These are phyloP conservation scores for Alectoris magna DNA, from an alignment of 2,797 vertebrate species.

Conservation along the genomic window DNA sequence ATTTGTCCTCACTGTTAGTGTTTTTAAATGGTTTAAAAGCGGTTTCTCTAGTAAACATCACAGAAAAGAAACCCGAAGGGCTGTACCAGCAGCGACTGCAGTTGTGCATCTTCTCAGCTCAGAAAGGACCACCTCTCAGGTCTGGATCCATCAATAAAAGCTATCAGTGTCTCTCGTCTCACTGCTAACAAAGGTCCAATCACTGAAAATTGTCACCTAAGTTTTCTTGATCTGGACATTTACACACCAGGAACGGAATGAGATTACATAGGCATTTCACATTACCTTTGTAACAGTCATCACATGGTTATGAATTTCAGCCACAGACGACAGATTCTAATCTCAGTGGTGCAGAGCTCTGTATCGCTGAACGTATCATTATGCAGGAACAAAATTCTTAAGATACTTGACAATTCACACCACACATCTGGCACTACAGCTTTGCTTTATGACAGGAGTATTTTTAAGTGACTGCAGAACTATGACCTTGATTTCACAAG, in stretches of 20 bases:
- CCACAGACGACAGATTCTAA: conserved; percentile 55
- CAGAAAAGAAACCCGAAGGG: neutral
- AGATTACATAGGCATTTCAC: neutral
- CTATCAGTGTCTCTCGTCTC: neutral
- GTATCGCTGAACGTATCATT: conserved; percentile 8
- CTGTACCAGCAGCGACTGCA: neutral
- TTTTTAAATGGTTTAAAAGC: neutral
- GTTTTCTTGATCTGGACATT: neutral
- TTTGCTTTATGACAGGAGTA: conserved; percentile 10
- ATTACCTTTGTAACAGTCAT: neutral
- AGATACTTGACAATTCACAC: conserved; percentile 7
- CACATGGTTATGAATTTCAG: conserved; percentile 29
- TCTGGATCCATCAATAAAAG: neutral
- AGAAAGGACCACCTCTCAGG: neutral
- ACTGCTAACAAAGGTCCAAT: conserved; percentile 15
- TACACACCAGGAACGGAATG: conserved; percentile 7
- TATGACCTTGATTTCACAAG: conserved; percentile 59
- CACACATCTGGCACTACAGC: conserved; percentile 42
- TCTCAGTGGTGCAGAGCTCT: conserved; percentile 50
- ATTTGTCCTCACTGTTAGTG: neutral
- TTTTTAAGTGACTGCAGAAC: conserved; percentile 25
- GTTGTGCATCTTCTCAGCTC: neutral
- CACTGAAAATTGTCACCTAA: neutral
- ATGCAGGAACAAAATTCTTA: conserved; percentile 34
- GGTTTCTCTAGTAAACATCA: neutral